phyloP scores from a whole-genome alignment of 1,140 invertebrate genomes.

The Diorhabda carinulata region DNA sequence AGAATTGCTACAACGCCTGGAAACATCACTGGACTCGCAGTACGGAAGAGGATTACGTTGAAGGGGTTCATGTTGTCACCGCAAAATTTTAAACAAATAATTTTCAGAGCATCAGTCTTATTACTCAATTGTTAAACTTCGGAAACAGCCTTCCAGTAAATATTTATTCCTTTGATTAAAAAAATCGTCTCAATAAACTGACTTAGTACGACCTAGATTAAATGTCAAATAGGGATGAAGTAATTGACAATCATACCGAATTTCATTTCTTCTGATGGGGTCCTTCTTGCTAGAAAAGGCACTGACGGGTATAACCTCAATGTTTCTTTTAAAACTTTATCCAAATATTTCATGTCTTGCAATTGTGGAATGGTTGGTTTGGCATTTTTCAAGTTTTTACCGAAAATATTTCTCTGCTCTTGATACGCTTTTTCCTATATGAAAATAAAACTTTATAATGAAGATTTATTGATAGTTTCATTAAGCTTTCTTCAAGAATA shows the following conservation, averaged over 20 bases:
- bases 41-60: no score
- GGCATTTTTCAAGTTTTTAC: not conserved
- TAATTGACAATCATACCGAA: not conserved
- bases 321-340: constrained; percentile 50
- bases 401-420: not conserved
- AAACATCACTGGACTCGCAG: no score
- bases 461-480: not conserved
- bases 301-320: constrained; percentile 52
- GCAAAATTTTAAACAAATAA: no score
- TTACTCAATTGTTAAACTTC: no score
- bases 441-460: not conserved
- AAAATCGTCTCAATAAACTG: no score
- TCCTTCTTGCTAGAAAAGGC: constrained; percentile 57
- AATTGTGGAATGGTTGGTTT: constrained; percentile 43
- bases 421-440: not conserved
- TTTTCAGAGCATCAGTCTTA: no score
- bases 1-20: no score
- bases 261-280: constrained; percentile 28
- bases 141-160: no score
- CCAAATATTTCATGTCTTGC: constrained; percentile 51
- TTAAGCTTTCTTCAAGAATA: not conserved
- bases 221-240: no score
- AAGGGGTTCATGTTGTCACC: no score
- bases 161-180: no score
- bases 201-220: no score